Conservation (phyloP, 2,113 vertebrate genomes). For the Nipponia nippon region DNA sequence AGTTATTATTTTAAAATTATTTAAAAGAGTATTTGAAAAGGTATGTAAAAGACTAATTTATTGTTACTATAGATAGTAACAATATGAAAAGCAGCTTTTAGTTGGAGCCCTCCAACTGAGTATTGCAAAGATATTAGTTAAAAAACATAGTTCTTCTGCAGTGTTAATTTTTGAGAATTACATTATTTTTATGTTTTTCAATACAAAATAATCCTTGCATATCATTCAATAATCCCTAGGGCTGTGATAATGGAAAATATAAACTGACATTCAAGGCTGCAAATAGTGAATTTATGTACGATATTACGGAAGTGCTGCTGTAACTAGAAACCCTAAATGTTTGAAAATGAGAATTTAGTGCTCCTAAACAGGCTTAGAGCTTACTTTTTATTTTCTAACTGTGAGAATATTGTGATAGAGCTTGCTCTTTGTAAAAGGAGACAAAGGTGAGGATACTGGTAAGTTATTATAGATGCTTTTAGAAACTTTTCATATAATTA, state of each 20-base stretch:
- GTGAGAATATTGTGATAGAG: background rate
- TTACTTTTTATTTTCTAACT: background rate
- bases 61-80: background rate
- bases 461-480: background rate
- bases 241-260: background rate
- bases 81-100: background rate
- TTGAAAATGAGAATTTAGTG: background rate
- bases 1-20: background rate
- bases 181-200: background rate
- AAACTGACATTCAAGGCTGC: background rate
- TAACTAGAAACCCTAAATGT: background rate
- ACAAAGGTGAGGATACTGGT: background rate
- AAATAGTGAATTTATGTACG: background rate
- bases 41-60: background rate
- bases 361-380: background rate
- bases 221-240: background rate
- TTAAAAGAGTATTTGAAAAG: background rate
- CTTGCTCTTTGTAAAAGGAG: background rate
- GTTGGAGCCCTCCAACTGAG: background rate
- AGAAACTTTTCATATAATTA: background rate
- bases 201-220: background rate
- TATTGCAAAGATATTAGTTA: background rate
- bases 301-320: background rate
- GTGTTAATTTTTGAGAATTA: background rate
- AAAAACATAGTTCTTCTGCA: background rate